These are phyloP conservation scores for Tridacna crocea DNA, from an alignment of 2,888 invertebrate genomes.

Conservation along the genomic window DNA sequence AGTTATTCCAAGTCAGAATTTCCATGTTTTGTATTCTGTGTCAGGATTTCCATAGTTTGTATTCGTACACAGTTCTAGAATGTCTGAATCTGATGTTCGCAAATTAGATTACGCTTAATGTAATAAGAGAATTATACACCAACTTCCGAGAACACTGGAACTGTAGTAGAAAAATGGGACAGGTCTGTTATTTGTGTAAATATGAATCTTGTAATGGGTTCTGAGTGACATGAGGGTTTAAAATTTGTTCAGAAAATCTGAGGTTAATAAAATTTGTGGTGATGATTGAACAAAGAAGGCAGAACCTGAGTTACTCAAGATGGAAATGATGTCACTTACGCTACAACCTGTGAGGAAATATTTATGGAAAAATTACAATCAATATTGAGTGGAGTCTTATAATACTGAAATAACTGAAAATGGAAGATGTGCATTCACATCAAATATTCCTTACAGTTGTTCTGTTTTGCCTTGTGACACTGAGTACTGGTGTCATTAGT, in stretches of 20 bases:
- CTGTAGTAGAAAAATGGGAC: constrained; percentile 19
- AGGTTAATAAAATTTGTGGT: not conserved
- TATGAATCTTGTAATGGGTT: constrained; percentile 16
- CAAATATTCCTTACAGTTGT: constrained; percentile 13
- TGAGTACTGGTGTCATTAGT: constrained; percentile 14
- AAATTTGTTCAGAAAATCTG: not conserved
- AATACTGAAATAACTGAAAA: not conserved
- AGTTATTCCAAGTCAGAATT: not conserved
- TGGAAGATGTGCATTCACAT: constrained; percentile 13
- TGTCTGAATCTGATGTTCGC: constrained; percentile 18
- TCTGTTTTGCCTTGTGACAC: constrained; percentile 6
- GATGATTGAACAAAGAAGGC: constrained; percentile 6
- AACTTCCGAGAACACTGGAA: constrained; percentile 13
- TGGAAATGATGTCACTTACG: constrained; percentile 14
- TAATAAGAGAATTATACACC: constrained; percentile 28
- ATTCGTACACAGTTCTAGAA: constrained; percentile 17
- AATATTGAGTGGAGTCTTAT: not conserved
- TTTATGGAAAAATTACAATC: not conserved
- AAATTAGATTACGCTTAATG: constrained; percentile 29
- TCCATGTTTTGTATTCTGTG: constrained; percentile 15
- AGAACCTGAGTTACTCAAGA: constrained; percentile 9
- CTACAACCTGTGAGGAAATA: not conserved
- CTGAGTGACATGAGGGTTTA: not conserved
- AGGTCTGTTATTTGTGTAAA: constrained; percentile 1
- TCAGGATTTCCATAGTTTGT: constrained; percentile 19